A percentile compares a stretch with the other conserved stretches of the same genome.
Conservation (phyloP, 2,888 invertebrate species). For the Entomobrya proxima region DNA sequence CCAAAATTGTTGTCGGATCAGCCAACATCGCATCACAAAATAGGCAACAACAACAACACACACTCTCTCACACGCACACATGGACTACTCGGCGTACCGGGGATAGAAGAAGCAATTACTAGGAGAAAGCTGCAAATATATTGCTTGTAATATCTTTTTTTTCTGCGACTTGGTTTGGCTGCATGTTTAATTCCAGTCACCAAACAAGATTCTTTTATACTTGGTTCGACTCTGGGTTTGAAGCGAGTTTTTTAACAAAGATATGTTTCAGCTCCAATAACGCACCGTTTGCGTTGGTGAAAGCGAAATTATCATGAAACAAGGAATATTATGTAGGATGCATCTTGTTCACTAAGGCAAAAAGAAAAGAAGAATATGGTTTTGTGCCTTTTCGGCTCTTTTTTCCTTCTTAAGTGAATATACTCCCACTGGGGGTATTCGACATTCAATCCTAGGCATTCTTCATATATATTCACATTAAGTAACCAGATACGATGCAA, state of each 20-base stretch:
- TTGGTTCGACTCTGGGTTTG: not conserved
- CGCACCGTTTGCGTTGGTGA: not conserved
- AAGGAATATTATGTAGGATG: not conserved
- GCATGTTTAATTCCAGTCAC: not conserved
- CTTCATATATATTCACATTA: not conserved
- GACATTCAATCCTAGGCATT: conserved; percentile 9
- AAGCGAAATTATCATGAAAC: not conserved
- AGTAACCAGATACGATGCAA: not conserved
- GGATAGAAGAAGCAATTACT: not conserved
- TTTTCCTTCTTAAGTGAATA: conserved; percentile 2
- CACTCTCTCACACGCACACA: too few species aligned
- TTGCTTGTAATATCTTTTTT: not conserved
- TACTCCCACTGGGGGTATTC: conserved; percentile 39
- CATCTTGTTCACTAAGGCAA: not conserved
- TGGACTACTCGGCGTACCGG: too few species aligned
- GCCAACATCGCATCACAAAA: not conserved
- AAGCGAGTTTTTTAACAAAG: not conserved
- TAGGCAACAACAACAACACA: too few species aligned
- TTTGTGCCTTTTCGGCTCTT: not conserved
- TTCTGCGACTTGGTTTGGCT: not conserved
- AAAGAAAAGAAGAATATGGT: not conserved
- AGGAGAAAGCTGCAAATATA: not conserved
- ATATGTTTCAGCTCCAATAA: not conserved
- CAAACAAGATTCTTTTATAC: not conserved
- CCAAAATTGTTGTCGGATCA: not conserved